Evolutionary conservation across 1,140 invertebrate genomes (phyloP), one percentile per base, ranked within the genome.

Genomic region (Chrysomallon squamiferum): DNA sequence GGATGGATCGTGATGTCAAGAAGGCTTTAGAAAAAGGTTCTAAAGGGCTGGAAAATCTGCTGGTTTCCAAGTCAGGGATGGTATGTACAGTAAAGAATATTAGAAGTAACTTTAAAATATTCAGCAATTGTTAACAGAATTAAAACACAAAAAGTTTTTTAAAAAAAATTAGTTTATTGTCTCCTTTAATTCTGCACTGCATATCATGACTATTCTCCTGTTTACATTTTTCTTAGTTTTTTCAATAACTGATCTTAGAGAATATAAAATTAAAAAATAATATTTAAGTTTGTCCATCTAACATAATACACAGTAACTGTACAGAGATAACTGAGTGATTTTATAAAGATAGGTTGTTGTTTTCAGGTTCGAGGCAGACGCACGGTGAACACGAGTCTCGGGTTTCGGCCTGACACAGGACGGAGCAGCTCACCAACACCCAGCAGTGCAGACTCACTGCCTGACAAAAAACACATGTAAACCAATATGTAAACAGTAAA

Each of bases 1-100:
- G 80, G 2, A 77, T 84, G 78, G 80, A 79, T 72, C 81, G 81
- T 61, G 79, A 82, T 56, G 65, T 84, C 7, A 81, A 77, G 65
- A 72, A 63, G n/a, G 80, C 80, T 20, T 61, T 84, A 27, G 66
- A 69, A 35, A 67, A 74, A 41, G 80, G 79, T 20, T 65, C 78
- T 11, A 67, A 74, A 35, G 70, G 70, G 2, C 58, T 82, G 9
- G 80, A 84, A 60, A 79, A 82, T 38, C 54, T 80, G n/a, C 64
- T 75, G 62, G 74, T 71, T 6, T 77, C 77, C 11, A 61, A 73
- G 66, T 54, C 58, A 13, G 76, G 76, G 50, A 58, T 80, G 75
- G 45, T 52, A 41, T 18, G 25, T 50, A 52, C 33, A 5, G 47
- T 13, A 32, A 33, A 25, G 18, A 20, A 7, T 62, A 3, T 27